Evolutionary conservation across 1,140 invertebrate genomes (phyloP), one percentile per base, ranked within the genome.

Genomic region (Hydropsyche tenuis): DNA sequence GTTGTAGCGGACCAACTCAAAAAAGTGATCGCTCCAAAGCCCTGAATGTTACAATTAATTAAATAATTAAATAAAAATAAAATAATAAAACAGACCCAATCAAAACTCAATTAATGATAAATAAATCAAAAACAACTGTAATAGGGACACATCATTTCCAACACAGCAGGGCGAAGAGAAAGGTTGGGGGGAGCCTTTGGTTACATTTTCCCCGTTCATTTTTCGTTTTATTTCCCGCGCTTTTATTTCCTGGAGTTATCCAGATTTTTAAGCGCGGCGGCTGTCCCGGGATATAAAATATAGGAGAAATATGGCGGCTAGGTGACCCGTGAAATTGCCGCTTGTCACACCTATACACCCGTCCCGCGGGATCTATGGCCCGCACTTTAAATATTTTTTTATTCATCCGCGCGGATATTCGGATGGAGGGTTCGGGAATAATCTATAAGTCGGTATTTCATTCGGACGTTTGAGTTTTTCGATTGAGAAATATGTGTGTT

Each of bases 261-360:
- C 72, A 73, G 73, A 75, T 75, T 71, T 74, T 71, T 71, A 71
- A 75, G 69, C 73, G 3, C 42, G 74, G 3, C 42, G 74, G 65
- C 53, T 69, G 70, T 30, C 74, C 25, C 65, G 43, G 51, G 53
- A 69, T 73, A 73, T 70, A 71, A 73, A 73, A 73, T 76, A 76
- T 76, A 68, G 53, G 37, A 73, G 75, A 76, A 76, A 76, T 76
- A 76, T 76, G 75, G 71, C 56, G 53, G 62, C 46, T 65, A 72
- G 72, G 71, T 73, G 75, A 73, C 75, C 75, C 75, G 75, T 76
- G 75, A 76, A 76, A 76, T 76, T 73, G 72, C 66, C 72, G 75
- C 72, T 76, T 76, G 75, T 76, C 71, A 76, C 75, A 73, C 66
- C 72, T 71, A 70, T 66, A 66, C 27, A 42, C 27, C 27, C 51